Percentiles rank a stretch among this genome's conserved stretches.
Evolutionary conservation across 2,888 invertebrate species (phyloP).

Genomic region (Calameuta idolon): DNA sequence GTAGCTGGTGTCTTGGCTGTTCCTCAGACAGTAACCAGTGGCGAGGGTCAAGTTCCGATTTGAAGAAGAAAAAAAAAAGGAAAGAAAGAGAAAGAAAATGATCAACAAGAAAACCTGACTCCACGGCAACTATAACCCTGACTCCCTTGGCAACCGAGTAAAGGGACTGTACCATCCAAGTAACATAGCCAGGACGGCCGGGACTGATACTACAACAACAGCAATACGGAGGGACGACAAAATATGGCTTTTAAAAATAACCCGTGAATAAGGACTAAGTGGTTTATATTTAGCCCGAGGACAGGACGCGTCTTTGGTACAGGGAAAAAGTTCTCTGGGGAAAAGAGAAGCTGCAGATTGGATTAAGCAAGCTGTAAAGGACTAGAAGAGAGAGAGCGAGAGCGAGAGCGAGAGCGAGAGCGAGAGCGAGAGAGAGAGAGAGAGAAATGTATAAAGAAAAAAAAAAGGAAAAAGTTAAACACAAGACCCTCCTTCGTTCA

Average conservation of each 20-base stretch:
- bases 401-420: neutral
- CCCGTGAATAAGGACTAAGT: constrained; percentile 8
- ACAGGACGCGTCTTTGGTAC: neutral
- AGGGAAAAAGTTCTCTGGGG: neutral
- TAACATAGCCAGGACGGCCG: neutral
- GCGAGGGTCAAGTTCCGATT: neutral
- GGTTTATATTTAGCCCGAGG: neutral
- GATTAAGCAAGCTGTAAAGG: neutral
- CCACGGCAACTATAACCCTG: neutral
- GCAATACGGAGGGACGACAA: neutral
- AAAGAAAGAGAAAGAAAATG: neutral
- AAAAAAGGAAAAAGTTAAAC: neutral
- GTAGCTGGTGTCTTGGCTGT: neutral
- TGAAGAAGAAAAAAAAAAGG: neutral
- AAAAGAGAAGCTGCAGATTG: neutral
- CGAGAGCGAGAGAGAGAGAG: neutral
- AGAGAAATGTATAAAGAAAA: too few relatives aligned
- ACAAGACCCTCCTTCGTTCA: neutral
- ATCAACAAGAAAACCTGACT: neutral
- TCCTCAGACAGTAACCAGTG: neutral
- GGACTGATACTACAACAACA: neutral
- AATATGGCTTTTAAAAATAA: constrained; percentile 2
- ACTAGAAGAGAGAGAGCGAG: neutral
- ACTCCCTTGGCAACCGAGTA: neutral
- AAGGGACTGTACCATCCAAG: neutral